Evolutionary conservation across 2,113 vertebrate species (phyloP).

Genomic region (Poeciliopsis occidentalis): DNA sequence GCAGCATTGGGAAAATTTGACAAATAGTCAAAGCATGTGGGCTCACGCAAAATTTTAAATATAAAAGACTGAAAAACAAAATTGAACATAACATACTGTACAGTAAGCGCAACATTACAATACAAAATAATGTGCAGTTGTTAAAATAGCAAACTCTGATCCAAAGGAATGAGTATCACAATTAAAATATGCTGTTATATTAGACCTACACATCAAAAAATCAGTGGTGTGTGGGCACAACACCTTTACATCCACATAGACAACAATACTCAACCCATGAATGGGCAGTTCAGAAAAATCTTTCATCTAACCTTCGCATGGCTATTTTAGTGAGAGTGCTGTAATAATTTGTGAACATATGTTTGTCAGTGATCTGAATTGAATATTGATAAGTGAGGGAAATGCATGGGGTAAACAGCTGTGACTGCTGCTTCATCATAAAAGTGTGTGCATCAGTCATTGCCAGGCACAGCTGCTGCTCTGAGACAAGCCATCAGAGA

Average conservation of each 20-base stretch:
- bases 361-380: conserved; percentile 49
- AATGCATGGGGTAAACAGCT: conserved; percentile 65
- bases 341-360: not conserved
- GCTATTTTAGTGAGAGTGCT: conserved; percentile 10
- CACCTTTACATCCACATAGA: not conserved
- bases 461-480: conserved; percentile 76
- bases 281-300: conserved; percentile 26
- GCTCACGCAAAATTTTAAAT: too few relatives aligned
- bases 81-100: too few relatives aligned
- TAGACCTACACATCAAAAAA: not conserved
- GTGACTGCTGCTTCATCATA: conserved; percentile 73
- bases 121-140: too few relatives aligned
- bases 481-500: conserved; percentile 58
- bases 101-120: too few relatives aligned
- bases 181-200: not conserved
- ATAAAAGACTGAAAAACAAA: too few relatives aligned
- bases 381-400: conserved; percentile 75
- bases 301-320: conserved; percentile 36
- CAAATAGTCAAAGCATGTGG: too few relatives aligned
- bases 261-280: not conserved
- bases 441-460: conserved; percentile 72
- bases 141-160: too few relatives aligned
- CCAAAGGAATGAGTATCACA: not conserved
- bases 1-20: too few relatives aligned
- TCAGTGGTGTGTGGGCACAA: not conserved